Percentiles rank a stretch among this genome's conserved stretches.
Conservation (phyloP, 2,888 invertebrate genomes). For the Dryococelus australis region DNA sequence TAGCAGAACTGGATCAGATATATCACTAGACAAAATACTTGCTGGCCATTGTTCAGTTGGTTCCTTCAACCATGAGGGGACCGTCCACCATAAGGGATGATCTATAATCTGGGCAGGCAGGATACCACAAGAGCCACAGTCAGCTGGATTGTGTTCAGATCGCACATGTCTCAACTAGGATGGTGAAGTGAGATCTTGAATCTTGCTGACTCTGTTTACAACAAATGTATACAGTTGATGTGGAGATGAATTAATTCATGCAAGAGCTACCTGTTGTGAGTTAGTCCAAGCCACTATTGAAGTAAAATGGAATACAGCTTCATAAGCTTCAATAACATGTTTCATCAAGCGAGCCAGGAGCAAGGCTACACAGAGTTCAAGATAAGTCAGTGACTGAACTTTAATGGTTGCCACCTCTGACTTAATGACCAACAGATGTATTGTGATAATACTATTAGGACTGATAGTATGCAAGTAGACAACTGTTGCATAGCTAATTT, state of each 20-base stretch:
- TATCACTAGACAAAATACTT: neutral
- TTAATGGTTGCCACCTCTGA: neutral
- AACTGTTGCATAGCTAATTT: neutral
- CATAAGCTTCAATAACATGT: neutral
- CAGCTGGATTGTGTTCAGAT: neutral
- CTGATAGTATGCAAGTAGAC: neutral
- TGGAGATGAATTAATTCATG: neutral
- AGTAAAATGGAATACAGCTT: neutral
- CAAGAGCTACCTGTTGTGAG: neutral
- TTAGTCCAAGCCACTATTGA: neutral
- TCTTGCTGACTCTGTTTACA: too few species aligned
- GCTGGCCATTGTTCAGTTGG: neutral
- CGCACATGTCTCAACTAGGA: neutral
- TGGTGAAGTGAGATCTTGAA: neutral
- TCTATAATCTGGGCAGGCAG: too few species aligned
- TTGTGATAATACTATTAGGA: neutral
- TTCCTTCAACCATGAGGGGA: neutral
- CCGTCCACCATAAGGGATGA: neutral
- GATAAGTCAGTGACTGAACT: neutral
- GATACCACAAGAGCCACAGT: neutral
- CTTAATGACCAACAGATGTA: neutral
- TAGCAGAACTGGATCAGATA: neutral
- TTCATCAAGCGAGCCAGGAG: neutral
- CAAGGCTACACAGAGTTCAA: too few species aligned
- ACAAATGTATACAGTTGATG: neutral